Conservation (phyloP, 2,888 invertebrate genomes). For the Epicampocera succincta region DNA sequence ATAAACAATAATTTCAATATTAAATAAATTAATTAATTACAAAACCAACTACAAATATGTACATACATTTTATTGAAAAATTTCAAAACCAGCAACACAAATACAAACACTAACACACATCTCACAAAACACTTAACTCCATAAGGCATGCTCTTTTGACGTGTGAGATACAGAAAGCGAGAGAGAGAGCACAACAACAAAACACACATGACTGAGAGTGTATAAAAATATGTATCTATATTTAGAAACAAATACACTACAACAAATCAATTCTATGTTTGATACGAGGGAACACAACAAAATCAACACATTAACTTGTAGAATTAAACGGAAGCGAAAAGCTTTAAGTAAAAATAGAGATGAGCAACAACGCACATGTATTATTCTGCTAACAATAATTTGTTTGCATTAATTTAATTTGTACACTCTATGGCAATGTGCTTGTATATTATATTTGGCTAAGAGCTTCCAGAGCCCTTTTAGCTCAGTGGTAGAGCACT, state of each 20-base stretch:
- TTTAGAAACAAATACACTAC: conserved; percentile 17
- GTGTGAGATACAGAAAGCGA: conserved; percentile 12
- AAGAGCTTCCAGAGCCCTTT: conserved; percentile 72
- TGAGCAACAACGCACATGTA: neutral
- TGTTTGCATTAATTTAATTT: neutral
- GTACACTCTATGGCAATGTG: neutral
- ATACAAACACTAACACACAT: neutral
- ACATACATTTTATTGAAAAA: conserved; percentile 3
- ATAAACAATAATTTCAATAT: neutral
- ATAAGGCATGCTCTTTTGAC: conserved; percentile 57
- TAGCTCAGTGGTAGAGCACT: conserved; percentile 80
- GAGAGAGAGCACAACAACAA: conserved; percentile 26
- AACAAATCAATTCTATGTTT: conserved; percentile 14
- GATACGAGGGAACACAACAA: neutral
- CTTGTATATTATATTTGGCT: conserved; percentile 39
- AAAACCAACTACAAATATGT: neutral
- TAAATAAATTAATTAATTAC: neutral
- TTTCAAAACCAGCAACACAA: neutral
- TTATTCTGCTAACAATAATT: neutral
- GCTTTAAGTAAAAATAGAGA: neutral
- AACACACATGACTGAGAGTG: conserved; percentile 3
- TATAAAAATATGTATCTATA: conserved; percentile 20
- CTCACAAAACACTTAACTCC: conserved; percentile 40
- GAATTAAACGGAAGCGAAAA: conserved; percentile 12
- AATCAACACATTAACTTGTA: neutral